Percentiles rank a stretch among this genome's conserved stretches.
Evolutionary conservation across 2,797 vertebrate genomes (phyloP).

Genomic region (Myiotriccus ornatus): DNA sequence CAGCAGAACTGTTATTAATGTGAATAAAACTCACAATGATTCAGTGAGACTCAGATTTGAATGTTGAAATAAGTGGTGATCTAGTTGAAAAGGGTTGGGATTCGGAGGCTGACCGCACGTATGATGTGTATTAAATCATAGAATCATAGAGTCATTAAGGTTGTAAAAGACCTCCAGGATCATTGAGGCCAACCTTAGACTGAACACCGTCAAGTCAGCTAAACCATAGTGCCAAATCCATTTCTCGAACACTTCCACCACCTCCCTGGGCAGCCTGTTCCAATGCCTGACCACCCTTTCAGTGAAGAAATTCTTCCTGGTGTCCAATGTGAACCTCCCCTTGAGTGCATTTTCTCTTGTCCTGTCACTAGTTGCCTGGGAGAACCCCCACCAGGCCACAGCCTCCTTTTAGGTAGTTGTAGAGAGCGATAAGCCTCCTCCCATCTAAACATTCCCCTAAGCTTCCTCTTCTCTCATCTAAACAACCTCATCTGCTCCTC

Average conservation of each 20-base stretch:
- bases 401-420: not conserved
- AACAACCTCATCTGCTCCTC: not conserved
- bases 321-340: not conserved
- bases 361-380: not conserved
- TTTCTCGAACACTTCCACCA: not conserved
- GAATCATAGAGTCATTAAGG: not conserved
- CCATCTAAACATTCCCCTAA: no score
- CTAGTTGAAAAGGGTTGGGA: not conserved
- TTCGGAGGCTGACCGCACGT: not conserved
- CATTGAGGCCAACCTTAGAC: not conserved
- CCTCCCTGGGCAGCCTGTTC: not conserved
- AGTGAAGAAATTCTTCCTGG: not conserved
- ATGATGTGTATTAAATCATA: not conserved
- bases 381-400: not conserved
- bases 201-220: fast-evolving
- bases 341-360: not conserved
- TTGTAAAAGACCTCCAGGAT: not conserved
- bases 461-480: not conserved
- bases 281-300: not conserved
- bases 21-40: not conserved
- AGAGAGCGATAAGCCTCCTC: not conserved
- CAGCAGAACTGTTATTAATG: not conserved
- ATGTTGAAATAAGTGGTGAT: not conserved
- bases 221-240: not conserved
- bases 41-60: not conserved